Base-by-base conservation (phyloP, 2,888 invertebrate species). In the Oscheius onirici region DNA sequence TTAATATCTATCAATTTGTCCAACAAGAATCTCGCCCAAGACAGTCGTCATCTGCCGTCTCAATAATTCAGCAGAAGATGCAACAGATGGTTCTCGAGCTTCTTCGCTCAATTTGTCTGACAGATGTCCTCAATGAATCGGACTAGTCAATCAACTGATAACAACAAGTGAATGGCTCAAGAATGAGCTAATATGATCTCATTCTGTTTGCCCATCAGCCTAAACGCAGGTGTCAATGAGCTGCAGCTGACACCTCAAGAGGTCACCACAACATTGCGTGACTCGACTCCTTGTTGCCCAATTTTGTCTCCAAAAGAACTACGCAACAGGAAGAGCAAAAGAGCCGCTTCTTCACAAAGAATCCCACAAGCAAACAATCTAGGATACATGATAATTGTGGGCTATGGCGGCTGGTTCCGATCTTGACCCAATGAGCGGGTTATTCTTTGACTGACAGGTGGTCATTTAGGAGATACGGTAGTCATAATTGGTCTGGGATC, bases 171-270 rank as follows among this genome's bases (percentile, higher is more conserved):
- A 6, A 34, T 34, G 8, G 34, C 34, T 34, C 8, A 8, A n/a
- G n/a, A n/a, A 11, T 43, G 43, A 15, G 10, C 43, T 46, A 11
- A 17, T 13, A 46, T 46, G 15, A 20, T 20, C 20, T n/a, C 46
- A 11, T 46, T 17, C 46, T 46, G 41, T 58, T 58, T 58, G 58
- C 58, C 20, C 15, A 58, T 63, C n/a, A 63, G 26, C 63, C 46
- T 46, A 46, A 20, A 22, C 26, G 17, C 63, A 49, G 63, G 63
- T 63, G 63, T 63, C 63, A 63, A 63, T 63, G 63, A 49, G 24
- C 17, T n/a, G n/a, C 63, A 63, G 63, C 49, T 63, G 63, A 49
- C 63, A 49, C 49, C 58, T 58, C 2, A 40, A 58, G 58, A 58
- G 26, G n/a, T 28, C 13, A 28, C n/a, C n/a, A n/a, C 26, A 15